These are phyloP conservation scores for Chionomys nivalis DNA, from an alignment of 2,113 vertebrate species.

Conservation along the genomic window DNA sequence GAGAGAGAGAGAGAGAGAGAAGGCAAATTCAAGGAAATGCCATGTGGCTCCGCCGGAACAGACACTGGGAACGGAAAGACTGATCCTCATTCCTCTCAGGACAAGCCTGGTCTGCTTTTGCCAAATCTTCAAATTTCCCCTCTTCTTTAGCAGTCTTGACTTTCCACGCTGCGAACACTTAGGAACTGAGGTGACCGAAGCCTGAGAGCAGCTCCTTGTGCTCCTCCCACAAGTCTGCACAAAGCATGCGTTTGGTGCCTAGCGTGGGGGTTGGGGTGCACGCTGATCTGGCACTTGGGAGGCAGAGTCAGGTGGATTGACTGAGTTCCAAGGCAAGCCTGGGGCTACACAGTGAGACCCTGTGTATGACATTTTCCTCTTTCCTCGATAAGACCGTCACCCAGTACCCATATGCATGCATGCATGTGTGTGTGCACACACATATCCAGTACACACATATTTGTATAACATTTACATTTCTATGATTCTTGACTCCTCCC, in stretches of 20 bases:
- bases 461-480: background rate
- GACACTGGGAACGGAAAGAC: too few relatives aligned
- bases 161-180: too few relatives aligned
- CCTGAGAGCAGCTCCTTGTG: too few relatives aligned
- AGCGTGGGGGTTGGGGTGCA: background rate
- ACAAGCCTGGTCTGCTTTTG: too few relatives aligned
- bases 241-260: background rate
- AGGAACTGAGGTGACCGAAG: too few relatives aligned
- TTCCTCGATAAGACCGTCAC: background rate
- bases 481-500: background rate
- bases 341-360: background rate
- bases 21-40: too few relatives aligned
- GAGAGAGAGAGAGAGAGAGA: too few relatives aligned
- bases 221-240: background rate
- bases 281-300: background rate
- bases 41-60: too few relatives aligned
- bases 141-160: too few relatives aligned
- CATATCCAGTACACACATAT: background rate
- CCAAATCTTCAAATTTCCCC: too few relatives aligned
- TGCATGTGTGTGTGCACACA: too few relatives aligned
- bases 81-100: too few relatives aligned
- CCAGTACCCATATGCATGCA: background rate
- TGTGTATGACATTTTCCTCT: background rate
- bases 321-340: background rate
- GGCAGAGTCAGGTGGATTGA: background rate